These are phyloP conservation scores for Eulimnadia texana DNA, from an alignment of 1,140 invertebrate species.

Conservation along the genomic window DNA sequence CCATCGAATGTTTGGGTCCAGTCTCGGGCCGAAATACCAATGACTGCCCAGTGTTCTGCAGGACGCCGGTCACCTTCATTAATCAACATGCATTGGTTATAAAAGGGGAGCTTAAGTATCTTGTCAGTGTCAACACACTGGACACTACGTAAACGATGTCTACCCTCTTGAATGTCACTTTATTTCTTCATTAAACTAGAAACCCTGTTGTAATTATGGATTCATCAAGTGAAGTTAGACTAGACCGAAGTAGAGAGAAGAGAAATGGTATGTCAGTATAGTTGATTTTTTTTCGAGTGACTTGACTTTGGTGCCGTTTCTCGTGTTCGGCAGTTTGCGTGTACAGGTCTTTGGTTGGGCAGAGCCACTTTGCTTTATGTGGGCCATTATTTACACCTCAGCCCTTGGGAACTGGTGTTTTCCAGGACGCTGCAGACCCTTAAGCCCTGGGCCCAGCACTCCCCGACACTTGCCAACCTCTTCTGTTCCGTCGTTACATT, in stretches of 20 bases:
- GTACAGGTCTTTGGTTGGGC: not conserved
- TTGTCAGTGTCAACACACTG: not conserved
- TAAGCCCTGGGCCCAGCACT: not conserved
- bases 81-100: not conserved
- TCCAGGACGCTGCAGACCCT: not conserved
- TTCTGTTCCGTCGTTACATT: not conserved
- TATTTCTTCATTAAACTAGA: too few species aligned
- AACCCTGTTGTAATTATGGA: too few species aligned
- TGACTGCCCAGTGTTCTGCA: constrained; percentile 21
- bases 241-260: not conserved
- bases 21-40: constrained; percentile 24
- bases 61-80: constrained; percentile 15
- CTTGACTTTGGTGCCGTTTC: not conserved
- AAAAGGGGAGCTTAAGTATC: not conserved
- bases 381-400: constrained; percentile 7
- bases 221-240: too few species aligned
- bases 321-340: not conserved
- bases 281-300: not conserved
- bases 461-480: not conserved
- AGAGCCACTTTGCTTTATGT: not conserved
- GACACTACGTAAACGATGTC: not conserved
- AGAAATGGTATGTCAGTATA: not conserved
- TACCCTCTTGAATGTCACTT: too few species aligned
- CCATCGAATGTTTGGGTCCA: constrained; percentile 11
- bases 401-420: not conserved